phyloP scores from a whole-genome alignment of 2,888 invertebrate species.

The Drosophila algonquin region DNA sequence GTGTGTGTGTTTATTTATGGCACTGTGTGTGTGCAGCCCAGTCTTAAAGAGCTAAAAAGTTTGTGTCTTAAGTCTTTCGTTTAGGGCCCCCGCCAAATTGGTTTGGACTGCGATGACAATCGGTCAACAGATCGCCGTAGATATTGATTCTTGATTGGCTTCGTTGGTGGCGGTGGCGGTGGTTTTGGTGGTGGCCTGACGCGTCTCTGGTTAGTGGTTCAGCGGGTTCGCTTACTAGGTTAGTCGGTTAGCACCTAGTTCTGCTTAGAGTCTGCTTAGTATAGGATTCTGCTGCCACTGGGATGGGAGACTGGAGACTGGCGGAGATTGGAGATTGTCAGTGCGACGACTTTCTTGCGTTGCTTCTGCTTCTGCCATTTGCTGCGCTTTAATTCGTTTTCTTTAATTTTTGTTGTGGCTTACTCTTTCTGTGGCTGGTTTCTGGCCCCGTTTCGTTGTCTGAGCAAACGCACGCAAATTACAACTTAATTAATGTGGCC shows the following conservation, averaged over 20 bases:
- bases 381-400: slow-evolving; percentile 50
- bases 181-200: slow-evolving; percentile 24
- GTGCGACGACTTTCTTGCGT: slow-evolving; percentile 65
- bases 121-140: neutral
- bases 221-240: slow-evolving; percentile 77
- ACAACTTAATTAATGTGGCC: slow-evolving; percentile 62
- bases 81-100: slow-evolving; percentile 64
- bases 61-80: slow-evolving; percentile 76
- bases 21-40: slow-evolving; percentile 20
- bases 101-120: slow-evolving; percentile 36
- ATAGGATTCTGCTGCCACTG: slow-evolving; percentile 12
- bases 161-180: slow-evolving; percentile 28
- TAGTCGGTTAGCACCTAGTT: slow-evolving; percentile 78
- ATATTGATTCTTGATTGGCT: slow-evolving; percentile 24
- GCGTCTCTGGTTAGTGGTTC: slow-evolving; percentile 58
- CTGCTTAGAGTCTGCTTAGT: slow-evolving; percentile 29
- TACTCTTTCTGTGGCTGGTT: slow-evolving; percentile 37
- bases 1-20: slow-evolving; percentile 28
- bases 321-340: slow-evolving; percentile 61
- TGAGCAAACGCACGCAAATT: slow-evolving; percentile 73
- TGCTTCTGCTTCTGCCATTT: slow-evolving; percentile 51
- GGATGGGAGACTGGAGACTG: neutral
- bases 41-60: slow-evolving; percentile 47
- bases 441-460: slow-evolving; percentile 57
- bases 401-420: slow-evolving; percentile 31